Conservation (phyloP, 2,888 invertebrate species). For the Myopa tessellatipennis region DNA sequence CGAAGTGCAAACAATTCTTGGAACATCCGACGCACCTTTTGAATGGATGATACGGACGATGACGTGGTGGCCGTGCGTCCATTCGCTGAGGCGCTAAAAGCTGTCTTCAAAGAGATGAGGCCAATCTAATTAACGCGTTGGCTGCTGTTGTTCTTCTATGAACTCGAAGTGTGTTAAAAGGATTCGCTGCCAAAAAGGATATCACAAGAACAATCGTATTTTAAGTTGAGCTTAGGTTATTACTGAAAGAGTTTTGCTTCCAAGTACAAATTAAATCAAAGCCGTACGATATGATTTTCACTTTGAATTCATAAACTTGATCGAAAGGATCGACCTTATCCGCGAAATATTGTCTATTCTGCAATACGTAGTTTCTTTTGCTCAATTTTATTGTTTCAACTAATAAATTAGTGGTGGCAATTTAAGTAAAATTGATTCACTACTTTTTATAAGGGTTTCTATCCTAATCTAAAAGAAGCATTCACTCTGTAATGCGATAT, state of each 20-base stretch:
- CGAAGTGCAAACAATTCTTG: not conserved
- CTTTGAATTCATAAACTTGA: no score
- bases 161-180: conserved; percentile 28
- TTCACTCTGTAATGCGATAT: no score
- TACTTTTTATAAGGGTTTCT: no score
- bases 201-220: not conserved
- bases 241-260: not conserved
- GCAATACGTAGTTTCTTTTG: no score
- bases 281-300: no score
- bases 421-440: no score
- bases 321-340: no score
- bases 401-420: no score
- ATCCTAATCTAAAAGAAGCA: no score
- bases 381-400: no score
- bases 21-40: not conserved
- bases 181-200: not conserved
- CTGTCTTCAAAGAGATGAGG: conserved; percentile 39
- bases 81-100: conserved; percentile 5
- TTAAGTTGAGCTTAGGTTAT: not conserved
- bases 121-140: conserved; percentile 49
- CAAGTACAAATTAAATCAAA: no score
- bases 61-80: not conserved
- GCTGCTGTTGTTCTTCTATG: conserved; percentile 22
- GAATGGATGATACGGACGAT: not conserved
- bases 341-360: no score